Conservation (phyloP, 1,140 invertebrate species). For the Homalodisca vitripennis region DNA sequence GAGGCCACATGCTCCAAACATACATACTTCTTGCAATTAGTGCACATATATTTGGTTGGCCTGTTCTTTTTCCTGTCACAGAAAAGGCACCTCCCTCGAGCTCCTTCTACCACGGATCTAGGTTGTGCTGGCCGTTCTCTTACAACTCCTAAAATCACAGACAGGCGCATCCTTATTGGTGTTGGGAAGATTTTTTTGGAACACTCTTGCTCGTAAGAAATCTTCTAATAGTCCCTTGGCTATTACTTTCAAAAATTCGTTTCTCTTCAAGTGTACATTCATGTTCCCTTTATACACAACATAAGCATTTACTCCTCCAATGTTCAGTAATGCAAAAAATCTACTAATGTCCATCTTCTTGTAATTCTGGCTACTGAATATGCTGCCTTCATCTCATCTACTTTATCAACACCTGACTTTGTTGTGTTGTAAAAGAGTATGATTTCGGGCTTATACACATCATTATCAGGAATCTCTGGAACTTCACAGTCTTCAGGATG, state of each 20-base stretch:
- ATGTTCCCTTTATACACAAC: constrained; percentile 1
- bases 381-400: constrained; percentile 48
- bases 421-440: constrained; percentile 49
- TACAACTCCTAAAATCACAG: background rate
- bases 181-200: background rate
- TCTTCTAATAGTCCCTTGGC: background rate
- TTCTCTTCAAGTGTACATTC: background rate
- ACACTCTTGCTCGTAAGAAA: background rate
- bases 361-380: constrained; percentile 43
- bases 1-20: background rate
- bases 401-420: constrained; percentile 50
- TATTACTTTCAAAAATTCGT: background rate
- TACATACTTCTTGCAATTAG: background rate
- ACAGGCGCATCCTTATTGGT: background rate
- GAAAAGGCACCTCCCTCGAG: background rate
- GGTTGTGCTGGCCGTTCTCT: background rate
- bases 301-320: constrained; percentile 19
- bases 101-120: background rate
- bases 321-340: constrained; percentile 1
- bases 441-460: constrained; percentile 47
- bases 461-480: background rate
- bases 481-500: background rate
- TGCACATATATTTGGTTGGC: background rate
- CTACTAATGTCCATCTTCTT: constrained; percentile 17
- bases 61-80: constrained; percentile 9